Evolutionary conservation across 1,140 invertebrate genomes (phyloP), one percentile per base, ranked within the genome.

Genomic region (Penaeus indicus): DNA sequence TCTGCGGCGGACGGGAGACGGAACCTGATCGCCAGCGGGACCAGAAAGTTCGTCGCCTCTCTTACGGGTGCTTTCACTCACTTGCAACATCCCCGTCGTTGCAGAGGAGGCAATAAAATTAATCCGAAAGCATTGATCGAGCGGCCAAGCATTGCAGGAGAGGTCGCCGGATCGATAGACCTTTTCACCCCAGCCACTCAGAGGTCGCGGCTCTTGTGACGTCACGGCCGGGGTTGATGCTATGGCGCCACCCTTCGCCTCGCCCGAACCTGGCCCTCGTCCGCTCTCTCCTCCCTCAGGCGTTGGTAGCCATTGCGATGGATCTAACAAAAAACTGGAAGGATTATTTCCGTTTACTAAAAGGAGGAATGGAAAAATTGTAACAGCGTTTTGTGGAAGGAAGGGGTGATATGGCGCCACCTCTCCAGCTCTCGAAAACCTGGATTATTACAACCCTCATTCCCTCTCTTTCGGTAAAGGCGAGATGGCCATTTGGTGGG

Each of bases 131-230:
- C 78, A 61, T 60, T 82, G 86, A 25, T 64, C 80, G 86, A 64
- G 42, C 62, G 69, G 77, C 79, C n/a, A 10, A 62, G 79, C 86
- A 75, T 88, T 83, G 86, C 86, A 83, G 64, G 61, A 85, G 81
- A 90, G 90, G 81, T 78, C 27, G 88, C 63, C 63, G n/a, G 88
- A 89, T 85, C 88, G 88, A 89, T 89, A 82, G 83, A 89, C 88
- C 88, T 89, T 89, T 89, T 85, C 88, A 89, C 88, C 88, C 84
- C 88, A 89, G 83, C 88, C 88, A 89, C 88, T 89, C 88, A 89
- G 88, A 85, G 88, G 88, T 89, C 88, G 88, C 88, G 32, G 32
- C 83, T 38, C 77, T 79, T 19, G 54, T 89, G 88, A 89, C 88
- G 88, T 89, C 88, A 89, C 64, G 27, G 82, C 32, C 38, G 63